These are phyloP conservation scores for Ctenoplectra terminalis DNA, from an alignment of 1,140 invertebrate genomes.

Conservation along the genomic window DNA sequence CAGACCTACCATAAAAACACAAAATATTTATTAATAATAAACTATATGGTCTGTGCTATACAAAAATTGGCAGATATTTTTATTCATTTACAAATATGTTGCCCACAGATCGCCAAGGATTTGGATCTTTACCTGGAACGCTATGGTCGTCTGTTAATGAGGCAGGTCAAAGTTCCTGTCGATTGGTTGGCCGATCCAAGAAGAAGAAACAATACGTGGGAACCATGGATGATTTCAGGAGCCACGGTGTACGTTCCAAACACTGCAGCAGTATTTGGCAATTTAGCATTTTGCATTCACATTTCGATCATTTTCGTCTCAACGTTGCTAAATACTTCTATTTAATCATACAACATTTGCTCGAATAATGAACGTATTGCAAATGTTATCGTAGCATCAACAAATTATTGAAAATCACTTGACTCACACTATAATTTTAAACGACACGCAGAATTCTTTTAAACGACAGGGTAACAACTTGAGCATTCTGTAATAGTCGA, in stretches of 20 bases:
- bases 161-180: constrained; percentile 74
- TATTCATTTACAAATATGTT: neutral
- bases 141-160: constrained; percentile 74
- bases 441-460: neutral
- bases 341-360: constrained; percentile 58
- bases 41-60: neutral
- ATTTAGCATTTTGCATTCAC: constrained; percentile 67
- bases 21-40: constrained; percentile 9
- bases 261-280: constrained; percentile 61
- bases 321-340: constrained; percentile 58
- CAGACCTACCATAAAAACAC: no score
- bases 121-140: constrained; percentile 78
- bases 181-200: constrained; percentile 81
- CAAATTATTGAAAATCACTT: neutral
- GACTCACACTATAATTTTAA: neutral
- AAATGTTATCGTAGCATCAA: neutral
- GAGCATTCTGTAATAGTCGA: no score
- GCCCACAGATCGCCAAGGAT: constrained; percentile 73
- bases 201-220: constrained; percentile 82
- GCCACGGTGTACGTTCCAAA: constrained; percentile 64
- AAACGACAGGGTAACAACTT: neutral
- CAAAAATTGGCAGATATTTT: neutral
- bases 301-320: constrained; percentile 69
- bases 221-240: constrained; percentile 76
- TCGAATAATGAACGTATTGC: neutral